Conservation (phyloP, 2,113 vertebrate genomes). For the Tyto alba region DNA sequence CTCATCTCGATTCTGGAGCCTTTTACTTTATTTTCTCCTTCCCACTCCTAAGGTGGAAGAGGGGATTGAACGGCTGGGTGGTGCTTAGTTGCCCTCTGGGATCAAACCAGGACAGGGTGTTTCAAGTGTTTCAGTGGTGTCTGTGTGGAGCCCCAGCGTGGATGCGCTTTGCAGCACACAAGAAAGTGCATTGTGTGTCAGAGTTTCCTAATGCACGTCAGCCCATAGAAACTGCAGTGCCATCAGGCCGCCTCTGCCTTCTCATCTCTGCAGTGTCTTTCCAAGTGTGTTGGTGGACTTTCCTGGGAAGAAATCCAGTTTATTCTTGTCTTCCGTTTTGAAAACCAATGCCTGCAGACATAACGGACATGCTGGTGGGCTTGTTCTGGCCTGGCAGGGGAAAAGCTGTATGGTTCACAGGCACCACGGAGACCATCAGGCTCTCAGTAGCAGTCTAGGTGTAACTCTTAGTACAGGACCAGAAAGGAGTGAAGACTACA, state of each 20-base stretch:
- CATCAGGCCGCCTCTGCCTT: neutral
- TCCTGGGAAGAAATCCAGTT: neutral
- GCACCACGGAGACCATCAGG: neutral
- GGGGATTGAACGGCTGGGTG: too few relatives aligned
- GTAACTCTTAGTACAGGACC: neutral
- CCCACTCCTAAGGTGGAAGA: too few relatives aligned
- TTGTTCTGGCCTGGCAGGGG: neutral
- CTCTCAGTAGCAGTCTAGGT: neutral
- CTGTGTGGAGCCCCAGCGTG: fast-evolving
- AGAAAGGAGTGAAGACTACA: neutral
- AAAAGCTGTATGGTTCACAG: neutral
- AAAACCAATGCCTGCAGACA: neutral
- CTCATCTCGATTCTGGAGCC: too few relatives aligned
- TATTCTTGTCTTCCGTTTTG: neutral
- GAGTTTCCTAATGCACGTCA: neutral
- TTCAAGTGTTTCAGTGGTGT: neutral
- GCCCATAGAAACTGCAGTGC: neutral
- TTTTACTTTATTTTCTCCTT: too few relatives aligned
- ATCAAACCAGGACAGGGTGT: too few relatives aligned
- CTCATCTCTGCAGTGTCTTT: neutral
- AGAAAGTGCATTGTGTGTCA: neutral
- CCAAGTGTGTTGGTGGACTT: neutral
- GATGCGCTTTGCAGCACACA: neutral
- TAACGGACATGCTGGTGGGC: too few relatives aligned
- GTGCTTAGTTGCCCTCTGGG: too few relatives aligned